These are phyloP conservation scores for Bubo scandiacus DNA, from an alignment of 2,113 vertebrate genomes.

Conservation along the genomic window DNA sequence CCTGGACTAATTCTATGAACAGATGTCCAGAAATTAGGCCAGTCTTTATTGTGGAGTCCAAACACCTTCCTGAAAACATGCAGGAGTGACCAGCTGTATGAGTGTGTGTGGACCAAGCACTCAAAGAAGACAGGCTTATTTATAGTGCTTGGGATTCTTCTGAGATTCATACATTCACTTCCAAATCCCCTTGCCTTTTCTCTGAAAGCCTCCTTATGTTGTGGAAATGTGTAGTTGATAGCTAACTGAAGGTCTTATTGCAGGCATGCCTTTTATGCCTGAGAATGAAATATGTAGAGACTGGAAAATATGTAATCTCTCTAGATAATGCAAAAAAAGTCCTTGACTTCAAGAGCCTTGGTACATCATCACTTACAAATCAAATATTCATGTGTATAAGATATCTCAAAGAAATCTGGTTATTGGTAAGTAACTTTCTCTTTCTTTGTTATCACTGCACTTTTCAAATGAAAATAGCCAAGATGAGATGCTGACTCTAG, in stretches of 20 bases:
- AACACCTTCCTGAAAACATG: background rate
- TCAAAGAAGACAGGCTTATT: background rate
- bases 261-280: background rate
- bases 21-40: background rate
- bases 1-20: background rate
- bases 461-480: conserved; percentile 5
- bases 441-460: background rate
- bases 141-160: background rate
- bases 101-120: background rate
- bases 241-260: background rate
- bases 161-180: background rate
- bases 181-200: background rate
- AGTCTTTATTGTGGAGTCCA: background rate
- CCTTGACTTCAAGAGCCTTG: background rate
- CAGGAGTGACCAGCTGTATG: background rate
- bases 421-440: background rate
- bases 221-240: background rate
- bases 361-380: background rate
- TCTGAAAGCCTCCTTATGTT: background rate
- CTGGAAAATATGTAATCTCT: background rate
- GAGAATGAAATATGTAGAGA: background rate
- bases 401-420: background rate
- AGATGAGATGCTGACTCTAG: background rate
- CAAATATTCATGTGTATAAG: background rate
- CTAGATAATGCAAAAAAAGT: background rate